Base-by-base conservation (phyloP, 2,113 vertebrate genomes). In the Cricetomys ansorgei region DNA sequence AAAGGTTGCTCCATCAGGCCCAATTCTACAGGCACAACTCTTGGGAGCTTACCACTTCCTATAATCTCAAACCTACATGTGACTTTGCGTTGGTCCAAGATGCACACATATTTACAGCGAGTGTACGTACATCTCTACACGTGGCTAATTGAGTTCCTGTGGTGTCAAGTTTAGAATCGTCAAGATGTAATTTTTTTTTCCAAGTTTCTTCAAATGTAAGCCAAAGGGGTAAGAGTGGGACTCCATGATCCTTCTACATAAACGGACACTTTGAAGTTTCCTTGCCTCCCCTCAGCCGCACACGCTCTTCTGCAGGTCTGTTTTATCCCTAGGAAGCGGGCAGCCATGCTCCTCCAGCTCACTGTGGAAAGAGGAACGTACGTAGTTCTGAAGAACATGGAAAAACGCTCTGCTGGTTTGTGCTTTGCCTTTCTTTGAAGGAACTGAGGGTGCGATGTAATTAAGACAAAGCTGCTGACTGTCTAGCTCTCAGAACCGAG, bases 101-200 rank as follows among this genome's bases (percentile, higher is more conserved):
- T 12, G 2, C 13, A 76, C 84, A 55, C 57, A 43, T 57, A 48
- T 73, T 84, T 73, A 89, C 31, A 77, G 62, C 37, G 70, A 40
- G 45, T 31, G n/a, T 70, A 53, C 13, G 29, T 2, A 31, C 1
- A 6, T 65, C 1, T 4, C 57, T 45, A n/a, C 7, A 0, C 45
- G 45, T 50, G 45, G 45, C 57, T 37, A 37, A 69, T 7, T 75
- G 25, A 75, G 37, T 31, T n/a, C 48, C 45, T 50, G 40, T 16
- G 7, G 37, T 85, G 37, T 40, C 79, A 53, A 77, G 86, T 0
- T 50, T 72, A 94, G 48, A 64, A 40, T 84, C 70, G 84, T 65
- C 64, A 48, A 89, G 69, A 48, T 25, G 10, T 5, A 16, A 72
- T 40, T 72, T 40, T 72, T n/a, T n/a, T 57, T 69, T n/a, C 50